These are phyloP conservation scores for Miltochrista miniata DNA, from an alignment of 2,888 invertebrate genomes.

Conservation along the genomic window DNA sequence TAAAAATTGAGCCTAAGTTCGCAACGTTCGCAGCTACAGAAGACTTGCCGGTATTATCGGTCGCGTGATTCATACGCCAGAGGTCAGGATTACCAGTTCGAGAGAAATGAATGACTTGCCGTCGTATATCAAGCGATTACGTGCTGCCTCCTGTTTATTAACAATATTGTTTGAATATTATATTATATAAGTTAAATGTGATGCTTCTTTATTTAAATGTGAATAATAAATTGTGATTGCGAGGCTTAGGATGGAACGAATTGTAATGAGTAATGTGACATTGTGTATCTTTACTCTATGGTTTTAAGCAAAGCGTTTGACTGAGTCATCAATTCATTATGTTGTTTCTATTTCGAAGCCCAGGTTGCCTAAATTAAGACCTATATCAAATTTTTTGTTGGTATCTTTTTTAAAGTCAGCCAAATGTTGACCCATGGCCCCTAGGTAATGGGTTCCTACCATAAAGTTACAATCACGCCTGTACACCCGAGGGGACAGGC, in stretches of 20 bases:
- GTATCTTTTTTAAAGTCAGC: too few species aligned
- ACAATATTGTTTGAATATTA: slow-evolving; percentile 28
- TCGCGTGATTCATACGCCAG: slow-evolving; percentile 66
- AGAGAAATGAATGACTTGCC: slow-evolving; percentile 48
- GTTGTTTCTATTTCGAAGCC: too few species aligned
- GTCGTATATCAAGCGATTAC: slow-evolving; percentile 46
- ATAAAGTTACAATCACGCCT: too few species aligned
- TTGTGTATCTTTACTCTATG: not conserved
- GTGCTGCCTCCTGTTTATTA: slow-evolving; percentile 27
- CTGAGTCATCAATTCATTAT: too few species aligned
- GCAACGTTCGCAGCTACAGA: slow-evolving; percentile 25
- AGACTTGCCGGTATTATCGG: slow-evolving; percentile 49
- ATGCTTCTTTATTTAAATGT: slow-evolving; percentile 17
- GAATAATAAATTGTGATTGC: slow-evolving; percentile 15
- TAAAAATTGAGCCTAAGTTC: slow-evolving; percentile 23
- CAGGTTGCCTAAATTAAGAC: too few species aligned
- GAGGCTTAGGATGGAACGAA: slow-evolving; percentile 6
- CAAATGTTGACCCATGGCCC: too few species aligned
- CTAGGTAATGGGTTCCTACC: too few species aligned
- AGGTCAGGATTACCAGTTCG: slow-evolving; percentile 71
- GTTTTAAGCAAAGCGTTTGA: not conserved
- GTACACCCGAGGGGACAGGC: too few species aligned
- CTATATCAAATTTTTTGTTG: too few species aligned
- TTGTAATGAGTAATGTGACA: slow-evolving; percentile 9
- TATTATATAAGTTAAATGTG: slow-evolving; percentile 14